Conservation (phyloP, 2,797 vertebrate species). For the Catamblyrhynchus diadema region DNA sequence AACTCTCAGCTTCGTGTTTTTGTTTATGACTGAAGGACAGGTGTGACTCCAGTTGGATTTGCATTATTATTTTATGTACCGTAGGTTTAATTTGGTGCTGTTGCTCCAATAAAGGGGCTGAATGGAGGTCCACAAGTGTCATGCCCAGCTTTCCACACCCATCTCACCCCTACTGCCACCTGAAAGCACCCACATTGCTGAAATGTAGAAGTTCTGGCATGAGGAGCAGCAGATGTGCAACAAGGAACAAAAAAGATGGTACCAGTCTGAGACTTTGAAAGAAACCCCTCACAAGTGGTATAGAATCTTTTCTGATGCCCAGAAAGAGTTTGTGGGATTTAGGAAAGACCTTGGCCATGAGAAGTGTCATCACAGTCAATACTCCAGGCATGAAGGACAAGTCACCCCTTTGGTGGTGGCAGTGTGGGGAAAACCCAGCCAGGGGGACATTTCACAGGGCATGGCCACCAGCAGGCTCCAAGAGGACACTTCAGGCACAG, state of each 20-base stretch:
- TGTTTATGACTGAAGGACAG: neutral
- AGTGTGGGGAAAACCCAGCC: neutral
- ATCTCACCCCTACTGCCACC: neutral
- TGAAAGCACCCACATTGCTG: neutral
- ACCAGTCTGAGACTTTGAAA: neutral
- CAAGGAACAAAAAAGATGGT: neutral
- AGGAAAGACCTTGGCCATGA: neutral
- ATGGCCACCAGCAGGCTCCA: neutral
- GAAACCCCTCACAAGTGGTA: neutral
- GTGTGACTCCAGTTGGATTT: neutral
- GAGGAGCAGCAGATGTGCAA: neutral
- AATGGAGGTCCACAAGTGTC: neutral
- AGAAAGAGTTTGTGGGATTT: neutral
- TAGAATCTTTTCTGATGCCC: neutral
- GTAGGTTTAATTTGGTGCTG: neutral
- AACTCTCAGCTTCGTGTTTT: neutral
- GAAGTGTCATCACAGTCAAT: neutral
- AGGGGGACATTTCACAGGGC: neutral
- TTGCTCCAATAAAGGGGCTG: neutral
- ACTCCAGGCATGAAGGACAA: neutral
- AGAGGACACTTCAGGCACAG: neutral
- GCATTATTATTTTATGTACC: fast-evolving
- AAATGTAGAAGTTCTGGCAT: neutral
- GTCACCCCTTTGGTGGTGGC: neutral
- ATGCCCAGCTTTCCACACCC: neutral